Evolutionary conservation across 2,797 vertebrate species (phyloP), one percentile per base, ranked within the genome.

Genomic region (Furcifer pardalis): DNA sequence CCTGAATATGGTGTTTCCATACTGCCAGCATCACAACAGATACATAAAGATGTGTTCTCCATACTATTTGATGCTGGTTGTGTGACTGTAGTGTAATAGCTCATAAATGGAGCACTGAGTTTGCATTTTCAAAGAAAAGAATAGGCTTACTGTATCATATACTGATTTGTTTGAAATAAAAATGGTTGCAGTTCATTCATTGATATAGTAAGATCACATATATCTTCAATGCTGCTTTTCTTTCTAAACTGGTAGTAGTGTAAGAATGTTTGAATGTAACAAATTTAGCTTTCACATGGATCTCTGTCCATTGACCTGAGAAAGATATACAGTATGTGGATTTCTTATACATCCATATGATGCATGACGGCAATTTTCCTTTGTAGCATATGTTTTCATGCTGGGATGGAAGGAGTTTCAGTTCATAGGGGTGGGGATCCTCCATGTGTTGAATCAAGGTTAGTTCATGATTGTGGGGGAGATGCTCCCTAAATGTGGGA

Each of bases 41-140:
- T 19, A 72, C 23, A 10, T 23, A 25, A 27, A 13, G 25, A 72
- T 9, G 4, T 44, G 19, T 2, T 25, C 69, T 72, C 19, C 40
- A 72, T 72, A 37, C 65, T 30, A 12, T 13, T 60, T 27, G 59
- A 32, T 59, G 27, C 40, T 23, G 23, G 56, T 8, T 49, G 65
- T 84, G 49, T 83, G 35, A 19, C 73, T 19, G 4, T 75, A 40
- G 69, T 79, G 0, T 60, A 40, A 68, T 49, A 5, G 42, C 37
- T 82, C 7, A 35, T 2, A 42, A 59, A 42, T 19, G 49, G 5
- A 89, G 49, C 7, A 8, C n/a, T 77, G 88, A 0, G 0, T 81
- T 63, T 81, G 49, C 13, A 32, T 6, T 62, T 62, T 8, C 37
- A 83, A 37, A 81, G 82, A 65, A 81, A 77, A 72, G 77, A n/a